Evolutionary conservation across 2,797 vertebrate genomes (phyloP).

Genomic region (Cygnus olor): DNA sequence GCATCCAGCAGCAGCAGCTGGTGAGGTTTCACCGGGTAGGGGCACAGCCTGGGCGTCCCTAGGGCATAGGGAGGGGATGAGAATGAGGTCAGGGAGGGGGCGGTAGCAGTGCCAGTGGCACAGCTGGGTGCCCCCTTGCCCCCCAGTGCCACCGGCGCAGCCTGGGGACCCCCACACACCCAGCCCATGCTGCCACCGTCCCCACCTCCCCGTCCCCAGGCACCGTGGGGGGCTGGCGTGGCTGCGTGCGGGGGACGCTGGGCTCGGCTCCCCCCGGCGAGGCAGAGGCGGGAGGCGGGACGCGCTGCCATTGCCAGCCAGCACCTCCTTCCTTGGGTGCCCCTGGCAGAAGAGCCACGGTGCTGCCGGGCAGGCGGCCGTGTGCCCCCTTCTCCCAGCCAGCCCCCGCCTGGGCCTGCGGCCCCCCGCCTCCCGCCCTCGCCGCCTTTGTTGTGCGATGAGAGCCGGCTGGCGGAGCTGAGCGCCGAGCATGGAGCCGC

Average conservation of each 20-base stretch:
- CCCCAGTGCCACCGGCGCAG: not conserved
- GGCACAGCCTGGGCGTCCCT: not conserved
- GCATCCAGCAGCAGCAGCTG: not conserved
- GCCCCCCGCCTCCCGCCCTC: conserved; percentile 48
- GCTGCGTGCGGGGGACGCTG: not conserved
- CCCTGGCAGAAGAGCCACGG: conserved; percentile 6
- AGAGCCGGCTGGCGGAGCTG: conserved; percentile 41
- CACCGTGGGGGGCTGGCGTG: conserved; percentile 32
- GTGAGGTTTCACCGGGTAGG: not conserved
- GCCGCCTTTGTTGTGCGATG: conserved; percentile 80
- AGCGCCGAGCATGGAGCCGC: conserved; percentile 89
- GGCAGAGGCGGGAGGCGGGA: conserved; percentile 63
- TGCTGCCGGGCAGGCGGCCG: not conserved
- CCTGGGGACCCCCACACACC: not conserved
- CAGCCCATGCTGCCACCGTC: not conserved
- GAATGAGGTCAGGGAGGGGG: not conserved
- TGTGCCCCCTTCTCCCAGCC: not conserved
- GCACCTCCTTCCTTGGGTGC: conserved; percentile 42
- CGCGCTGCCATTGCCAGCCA: conserved; percentile 47
- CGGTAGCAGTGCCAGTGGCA: not conserved
- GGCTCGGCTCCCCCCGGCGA: conserved; percentile 41
- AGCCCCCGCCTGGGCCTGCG: not conserved
- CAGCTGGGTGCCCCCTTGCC: not conserved
- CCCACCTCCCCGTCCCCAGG: not conserved
- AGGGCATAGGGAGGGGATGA: not conserved